Base-by-base conservation (phyloP, 2,797 vertebrate species). In the Cichlasoma orientale region DNA sequence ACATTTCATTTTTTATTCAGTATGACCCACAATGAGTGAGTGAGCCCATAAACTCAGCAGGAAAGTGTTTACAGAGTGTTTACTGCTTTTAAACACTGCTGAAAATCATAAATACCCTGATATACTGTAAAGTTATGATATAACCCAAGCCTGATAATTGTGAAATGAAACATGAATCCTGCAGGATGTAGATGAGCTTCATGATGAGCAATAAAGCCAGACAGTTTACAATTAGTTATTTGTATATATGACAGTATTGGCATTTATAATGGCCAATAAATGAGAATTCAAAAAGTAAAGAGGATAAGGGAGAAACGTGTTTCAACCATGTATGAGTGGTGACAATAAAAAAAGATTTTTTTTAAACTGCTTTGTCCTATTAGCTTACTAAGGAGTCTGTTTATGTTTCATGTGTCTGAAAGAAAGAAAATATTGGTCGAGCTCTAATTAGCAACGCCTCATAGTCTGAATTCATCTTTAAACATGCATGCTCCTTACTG, bases 381-480 rank as follows among this genome's bases (percentile, higher is more conserved):
- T 18, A 44, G 23, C 4, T 6, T 25, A 25, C 23, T 63, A 63
- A 13, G n/a, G 56, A 58, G 19, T 41, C 11, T 41, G 36, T 38
- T 12, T 11, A 12, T 38, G 36, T 38, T 38, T 38, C 36, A 38
- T 38, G 10, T 2, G 21, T 61, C 36, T 61, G 58, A 61, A 9
- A 61, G 12, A 2, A 4, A 38, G 9, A 23, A 36, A 41, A 33
- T 33, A 23, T 61, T 7, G 5, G 59, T 63, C 21, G 21, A 8
- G 21, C 36, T 44, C 36, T 63, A 36, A 63, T 25, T 50, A 47
- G 41, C 47, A 55, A 12, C 16, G 7, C 16, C 31, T 41, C 82
- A 36, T 29, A 63, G 38, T 72, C 33, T 74, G 29, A 82, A 66
- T 83, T 82, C 2, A 55, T 2, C 54, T 57, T 21, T 23, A 13